A percentile compares a stretch with the other conserved stretches of the same genome.
phyloP scores from a whole-genome alignment of 2,888 invertebrate species.

The Clitarchus hookeri region DNA sequence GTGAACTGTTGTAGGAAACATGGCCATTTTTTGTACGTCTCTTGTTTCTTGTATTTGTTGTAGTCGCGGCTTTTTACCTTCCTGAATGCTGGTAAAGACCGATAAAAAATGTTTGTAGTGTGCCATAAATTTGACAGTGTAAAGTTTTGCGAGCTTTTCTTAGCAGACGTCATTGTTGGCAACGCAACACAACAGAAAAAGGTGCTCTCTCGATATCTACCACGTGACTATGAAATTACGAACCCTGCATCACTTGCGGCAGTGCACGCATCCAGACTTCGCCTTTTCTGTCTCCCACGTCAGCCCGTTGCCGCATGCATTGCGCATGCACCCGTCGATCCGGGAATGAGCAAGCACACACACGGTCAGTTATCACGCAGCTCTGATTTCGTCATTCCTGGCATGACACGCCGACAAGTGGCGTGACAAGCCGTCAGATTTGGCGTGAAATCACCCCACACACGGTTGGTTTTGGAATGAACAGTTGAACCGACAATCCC shows the following conservation, averaged over 20 bases:
- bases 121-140: not conserved
- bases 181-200: too few relatives aligned
- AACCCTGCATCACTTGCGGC: too few relatives aligned
- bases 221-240: too few relatives aligned
- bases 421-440: not conserved
- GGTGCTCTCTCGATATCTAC: too few relatives aligned
- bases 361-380: conserved; percentile 18
- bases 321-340: not conserved
- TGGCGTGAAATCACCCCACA: conserved; percentile 11
- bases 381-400: not conserved
- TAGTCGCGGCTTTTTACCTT: not conserved
- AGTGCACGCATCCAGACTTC: too few relatives aligned
- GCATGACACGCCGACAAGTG: not conserved
- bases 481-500: not conserved
- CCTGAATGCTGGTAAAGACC: not conserved
- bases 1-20: not conserved
- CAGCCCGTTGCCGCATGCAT: too few relatives aligned
- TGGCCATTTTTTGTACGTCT: not conserved
- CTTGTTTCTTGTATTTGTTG: not conserved
- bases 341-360: not conserved
- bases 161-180: too few relatives aligned
- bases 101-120: not conserved
- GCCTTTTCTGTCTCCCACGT: too few relatives aligned
- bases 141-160: too few relatives aligned
- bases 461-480: conserved; percentile 22